Evolutionary conservation across 1,140 invertebrate genomes (phyloP), one percentile per base, ranked within the genome.

Genomic region (Nephila pilipes): DNA sequence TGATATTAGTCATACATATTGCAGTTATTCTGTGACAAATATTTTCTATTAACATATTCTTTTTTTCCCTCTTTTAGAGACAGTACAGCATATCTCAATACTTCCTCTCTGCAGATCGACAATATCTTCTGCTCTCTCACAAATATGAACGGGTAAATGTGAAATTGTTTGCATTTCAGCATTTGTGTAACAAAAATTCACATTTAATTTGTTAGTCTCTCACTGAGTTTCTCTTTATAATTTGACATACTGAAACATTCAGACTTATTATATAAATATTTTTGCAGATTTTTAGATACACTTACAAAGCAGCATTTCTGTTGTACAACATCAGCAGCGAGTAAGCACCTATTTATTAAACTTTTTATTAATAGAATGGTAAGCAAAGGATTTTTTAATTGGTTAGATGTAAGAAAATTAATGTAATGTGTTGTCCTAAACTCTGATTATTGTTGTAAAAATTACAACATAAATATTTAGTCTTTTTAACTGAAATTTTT

Each of bases 291-390:
- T 93, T 90, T 90, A 90, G 88, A 54, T 87, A 93, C 63, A 90
- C 88, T 2, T 93, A 38, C 57, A 93, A 85, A 80, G 93, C 94
- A 32, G 80, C 83, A 10, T 94, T 94, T 94, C 89, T 94, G 32
- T 36, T 94, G 16, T 94, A 93, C 60, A 93, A 94, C 36, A 93
- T 94, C 46, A 87, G 46, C 6, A 92, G 25, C n/a, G 87, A 92
- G 93, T 94, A 93, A 93, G 93, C 94, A 75, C 63, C 46, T 46
- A 46, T 46, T 46, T 46, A 46, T 10, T 46, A 46, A 46, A 10
- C 12, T 46, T 46, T 46, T 46, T 46, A 46, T 46, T 46, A 10
- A 46, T 46, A 10, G 12, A 46, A 46, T 10, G 46, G 5, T 46
- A 46, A 46, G 12, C 6, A 46, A 46, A 46, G 12, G 46, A 46